Evolutionary conservation across 2,888 invertebrate species (phyloP), one percentile per base, ranked within the genome.

Genomic region (Euzophera pinguis): DNA sequence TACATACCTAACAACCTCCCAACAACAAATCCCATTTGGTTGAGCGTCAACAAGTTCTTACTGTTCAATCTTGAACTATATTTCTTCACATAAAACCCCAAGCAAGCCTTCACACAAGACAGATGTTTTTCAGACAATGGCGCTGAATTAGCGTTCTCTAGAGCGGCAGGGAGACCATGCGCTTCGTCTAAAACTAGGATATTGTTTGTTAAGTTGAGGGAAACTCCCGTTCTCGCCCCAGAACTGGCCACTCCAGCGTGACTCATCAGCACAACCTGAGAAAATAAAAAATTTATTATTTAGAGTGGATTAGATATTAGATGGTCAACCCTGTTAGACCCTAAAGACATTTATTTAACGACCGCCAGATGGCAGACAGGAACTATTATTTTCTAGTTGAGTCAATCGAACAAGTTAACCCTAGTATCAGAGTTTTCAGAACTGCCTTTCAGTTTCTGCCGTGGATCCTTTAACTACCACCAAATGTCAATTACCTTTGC

Each of bases 181-280:
- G 99, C 99, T 82, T 99, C 99, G 74, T 99, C 99, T 13, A 97
- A 91, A 55, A 99, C 95, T 0, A 99, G 91, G 22, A 98, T 86
- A 71, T 95, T 96, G 63, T 94, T 92, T 65, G 93, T 92, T 0
- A 93, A 67, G 53, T 90, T 84, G 0, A 93, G 65, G 0, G 83
- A 81, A 9, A 83, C 65, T 0, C 90, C 90, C 0, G 83, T 73
- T 3, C 90, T 66, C 0, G 90, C 89, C 0, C 90, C 90, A 0
- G 81, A 69, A 53, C 85, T 87, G 0, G 88, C 89, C 53, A 90
- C 78, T 2, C 88, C 89, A 0, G 90, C 88, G 37, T 90, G 89
- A 32, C 90, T 90, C 62, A 89, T 75, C 35, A 90, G 60, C 1
- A 87, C 80, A 27, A 89, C 84, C 90, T 90, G 65, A 22, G 22